These are phyloP conservation scores for Brachyrhaphis roseni DNA, from an alignment of 2,797 vertebrate species.

Conservation along the genomic window DNA sequence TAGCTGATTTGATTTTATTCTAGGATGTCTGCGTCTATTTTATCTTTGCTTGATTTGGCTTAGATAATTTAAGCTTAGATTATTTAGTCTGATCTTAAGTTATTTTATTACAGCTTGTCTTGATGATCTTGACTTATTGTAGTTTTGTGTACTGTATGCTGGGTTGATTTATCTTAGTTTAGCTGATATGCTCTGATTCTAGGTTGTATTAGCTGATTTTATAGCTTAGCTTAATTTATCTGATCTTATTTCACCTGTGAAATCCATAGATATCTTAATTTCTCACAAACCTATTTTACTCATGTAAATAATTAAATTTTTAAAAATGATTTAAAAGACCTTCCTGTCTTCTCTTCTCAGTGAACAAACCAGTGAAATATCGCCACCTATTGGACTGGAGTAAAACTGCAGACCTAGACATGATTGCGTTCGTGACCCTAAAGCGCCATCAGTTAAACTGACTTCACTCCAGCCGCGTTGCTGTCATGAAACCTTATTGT, in stretches of 20 bases:
- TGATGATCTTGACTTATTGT: background rate
- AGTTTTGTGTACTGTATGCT: background rate
- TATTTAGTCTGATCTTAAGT: background rate
- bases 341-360: background rate
- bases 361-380: background rate
- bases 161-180: background rate
- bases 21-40: too few species aligned
- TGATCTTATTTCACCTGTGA: background rate
- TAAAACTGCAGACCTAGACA: background rate
- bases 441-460: background rate
- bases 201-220: too few species aligned
- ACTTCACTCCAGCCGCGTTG: background rate
- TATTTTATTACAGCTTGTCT: background rate
- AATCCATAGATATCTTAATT: background rate
- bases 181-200: background rate
- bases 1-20: background rate
- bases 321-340: background rate
- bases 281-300: too few species aligned
- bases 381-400: background rate
- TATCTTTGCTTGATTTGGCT: background rate
- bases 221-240: background rate
- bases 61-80: too few species aligned
- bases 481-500: background rate
- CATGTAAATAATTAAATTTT: too few species aligned
- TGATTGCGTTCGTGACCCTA: background rate